A percentile compares a stretch with the other conserved stretches of the same genome.
Conservation (phyloP, 2,888 invertebrate genomes). For the Anaspis maculata region DNA sequence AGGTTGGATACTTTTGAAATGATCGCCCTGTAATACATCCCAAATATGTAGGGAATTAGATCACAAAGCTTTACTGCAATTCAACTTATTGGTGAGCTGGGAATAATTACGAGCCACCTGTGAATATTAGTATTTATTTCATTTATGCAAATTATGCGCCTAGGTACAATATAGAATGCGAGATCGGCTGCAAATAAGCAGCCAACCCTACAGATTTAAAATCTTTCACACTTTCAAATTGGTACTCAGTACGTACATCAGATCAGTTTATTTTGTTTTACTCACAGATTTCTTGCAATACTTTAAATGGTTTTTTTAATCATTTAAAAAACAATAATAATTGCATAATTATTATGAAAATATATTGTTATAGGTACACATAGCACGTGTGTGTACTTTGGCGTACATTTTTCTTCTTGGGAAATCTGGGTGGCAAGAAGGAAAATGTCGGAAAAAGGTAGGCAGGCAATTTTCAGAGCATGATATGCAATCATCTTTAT, state of each 20-base stretch:
- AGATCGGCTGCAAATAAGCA: conserved; percentile 33
- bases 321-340: conserved; percentile 6
- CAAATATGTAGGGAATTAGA: not conserved
- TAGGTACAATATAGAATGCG: conserved; percentile 43
- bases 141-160: conserved; percentile 44
- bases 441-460: not conserved
- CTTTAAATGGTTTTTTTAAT: not conserved
- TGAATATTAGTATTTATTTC: conserved; percentile 32
- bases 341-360: conserved; percentile 14
- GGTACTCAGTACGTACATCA: conserved; percentile 43
- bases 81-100: too few relatives aligned
- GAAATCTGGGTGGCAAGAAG: too few relatives aligned
- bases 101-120: too few relatives aligned
- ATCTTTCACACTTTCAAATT: conserved; percentile 34
- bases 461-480: conserved; percentile 3
- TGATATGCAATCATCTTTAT: conserved; percentile 16
- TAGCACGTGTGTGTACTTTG: too few relatives aligned
- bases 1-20: too few relatives aligned
- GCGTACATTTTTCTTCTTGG: not conserved
- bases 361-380: too few relatives aligned
- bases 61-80: too few relatives aligned
- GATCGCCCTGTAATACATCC: not conserved
- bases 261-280: conserved; percentile 37
- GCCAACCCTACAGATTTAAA: conserved; percentile 34
- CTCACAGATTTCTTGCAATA: conserved; percentile 29